Percentiles rank a stretch among this genome's conserved stretches.
Conservation (phyloP, 2,888 invertebrate genomes). For the Heteropelma amictum region DNA sequence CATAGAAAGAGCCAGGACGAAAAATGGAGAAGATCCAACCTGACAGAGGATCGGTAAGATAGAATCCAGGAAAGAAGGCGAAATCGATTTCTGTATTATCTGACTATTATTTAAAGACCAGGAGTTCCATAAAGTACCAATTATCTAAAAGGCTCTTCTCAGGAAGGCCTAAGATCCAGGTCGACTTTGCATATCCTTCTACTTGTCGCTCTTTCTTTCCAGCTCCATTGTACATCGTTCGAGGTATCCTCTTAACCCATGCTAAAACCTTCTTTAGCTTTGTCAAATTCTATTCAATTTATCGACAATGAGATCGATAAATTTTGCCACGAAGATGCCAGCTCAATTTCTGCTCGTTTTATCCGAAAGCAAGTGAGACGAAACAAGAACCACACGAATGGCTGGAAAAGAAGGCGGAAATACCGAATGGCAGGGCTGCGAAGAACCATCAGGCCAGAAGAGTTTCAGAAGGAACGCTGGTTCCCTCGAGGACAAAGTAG, state of each 20-base stretch:
- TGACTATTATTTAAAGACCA: slow-evolving; percentile 28
- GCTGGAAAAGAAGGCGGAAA: slow-evolving; percentile 15
- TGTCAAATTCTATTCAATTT: slow-evolving; percentile 47
- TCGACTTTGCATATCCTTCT: slow-evolving; percentile 31
- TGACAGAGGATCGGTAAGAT: not conserved
- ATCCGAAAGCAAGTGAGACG: slow-evolving; percentile 7
- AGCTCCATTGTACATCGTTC: not conserved
- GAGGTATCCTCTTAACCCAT: not conserved
- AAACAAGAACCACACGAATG: slow-evolving; percentile 11
- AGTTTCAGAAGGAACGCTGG: slow-evolving; percentile 15
- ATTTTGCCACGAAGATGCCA: slow-evolving; percentile 38
- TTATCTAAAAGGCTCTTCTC: slow-evolving; percentile 52
- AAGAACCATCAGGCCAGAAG: slow-evolving; percentile 20
- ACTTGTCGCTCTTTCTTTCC: not conserved
- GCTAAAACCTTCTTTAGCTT: not conserved
- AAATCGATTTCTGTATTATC: slow-evolving; percentile 6
- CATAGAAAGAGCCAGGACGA: not conserved
- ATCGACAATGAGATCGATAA: slow-evolving; percentile 48
- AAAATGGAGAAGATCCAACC: not conserved
- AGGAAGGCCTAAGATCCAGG: slow-evolving; percentile 45
- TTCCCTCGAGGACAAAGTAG: slow-evolving; percentile 30
- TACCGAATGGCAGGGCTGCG: slow-evolving; percentile 16
- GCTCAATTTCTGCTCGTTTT: slow-evolving; percentile 10
- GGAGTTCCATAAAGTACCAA: slow-evolving; percentile 37
- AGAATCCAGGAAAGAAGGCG: not conserved